A percentile compares a stretch with the other conserved stretches of the same genome.
phyloP scores from a whole-genome alignment of 2,113 vertebrate genomes.

The Pseudorhombus dupliciocellatus region DNA sequence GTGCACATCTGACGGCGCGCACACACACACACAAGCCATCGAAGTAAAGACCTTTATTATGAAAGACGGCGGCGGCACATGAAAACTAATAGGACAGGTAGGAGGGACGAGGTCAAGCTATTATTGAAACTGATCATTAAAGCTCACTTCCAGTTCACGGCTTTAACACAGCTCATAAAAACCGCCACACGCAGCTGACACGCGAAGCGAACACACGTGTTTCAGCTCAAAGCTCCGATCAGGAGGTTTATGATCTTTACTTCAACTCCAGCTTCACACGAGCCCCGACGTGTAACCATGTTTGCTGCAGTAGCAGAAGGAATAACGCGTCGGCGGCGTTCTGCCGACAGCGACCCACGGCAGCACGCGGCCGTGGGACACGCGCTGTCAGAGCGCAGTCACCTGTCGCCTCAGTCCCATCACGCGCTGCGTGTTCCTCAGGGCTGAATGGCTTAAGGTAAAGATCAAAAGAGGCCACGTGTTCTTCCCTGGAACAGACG shows the following conservation, averaged over 20 bases:
- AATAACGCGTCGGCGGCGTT: background rate
- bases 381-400: slow-evolving; percentile 11
- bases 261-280: background rate
- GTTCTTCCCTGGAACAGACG: slow-evolving; percentile 16
- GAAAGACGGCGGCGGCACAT: slow-evolving; percentile 27
- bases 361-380: slow-evolving; percentile 16
- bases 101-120: slow-evolving; percentile 10
- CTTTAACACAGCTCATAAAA: too few relatives aligned
- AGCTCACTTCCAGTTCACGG: too few relatives aligned
- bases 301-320: background rate
- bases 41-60: slow-evolving; percentile 46
- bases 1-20: background rate
- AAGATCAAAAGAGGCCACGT: slow-evolving; percentile 32
- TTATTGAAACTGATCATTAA: too few relatives aligned
- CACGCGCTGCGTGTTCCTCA: background rate
- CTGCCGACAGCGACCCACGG: slow-evolving; percentile 4
- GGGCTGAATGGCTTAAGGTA: slow-evolving; percentile 38
- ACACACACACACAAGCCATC: background rate
- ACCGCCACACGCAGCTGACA: too few relatives aligned
- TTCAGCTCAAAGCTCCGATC: too few relatives aligned
- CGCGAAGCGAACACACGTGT: too few relatives aligned
- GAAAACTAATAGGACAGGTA: slow-evolving; percentile 9
- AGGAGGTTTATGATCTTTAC: too few relatives aligned
- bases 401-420: slow-evolving; percentile 24
- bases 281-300: background rate